Evolutionary conservation across 1,140 invertebrate species (phyloP), one percentile per base, ranked within the genome.

Genomic region (Aphis craccivora): DNA sequence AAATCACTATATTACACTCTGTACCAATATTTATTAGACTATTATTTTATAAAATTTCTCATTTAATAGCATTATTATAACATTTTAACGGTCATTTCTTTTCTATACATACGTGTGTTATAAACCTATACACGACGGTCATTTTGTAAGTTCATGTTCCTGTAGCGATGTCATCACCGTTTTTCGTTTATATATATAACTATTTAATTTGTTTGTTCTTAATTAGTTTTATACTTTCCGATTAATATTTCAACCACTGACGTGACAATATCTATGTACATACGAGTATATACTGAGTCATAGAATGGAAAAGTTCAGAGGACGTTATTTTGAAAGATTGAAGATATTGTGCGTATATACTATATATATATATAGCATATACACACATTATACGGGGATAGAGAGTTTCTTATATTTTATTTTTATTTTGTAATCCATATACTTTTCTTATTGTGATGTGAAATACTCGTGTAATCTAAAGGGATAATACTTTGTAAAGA

Each of bases 391-490:
- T 48, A 45, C 37, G 2, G 37, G 9, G 60, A n/a, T n/a, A n/a
- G 30, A 76, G 60, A 40, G 37, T 40, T 84, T 84, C 83, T 84
- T 84, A 40, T 84, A 40, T 84, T 40, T 9, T 83, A 23, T 87
- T 45, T 87, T 87, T 87, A 84, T 51, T 88, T 89, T 89, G 45
- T 53, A 89, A 89, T 53, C 87, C n/a, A 89, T 51, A 89, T 51
- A 89, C 87, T 53, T 53, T 89, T 89, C 48, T 51, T 89, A 89
- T 89, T 89, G 45, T 89, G 37, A 86, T 86, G 84, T 86, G 40
- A 89, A 53, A 89, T 89, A 89, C 87, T 89, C 87, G n/a, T 89
- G 48, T 89, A 89, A 89, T 89, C 87, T 89, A 53, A 89, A 89
- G 48, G 87, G 87, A 89, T 89, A 89, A 89, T 89, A 89, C 87